Evolutionary conservation across 2,888 invertebrate species (phyloP).

Genomic region (Diarsia rubi): DNA sequence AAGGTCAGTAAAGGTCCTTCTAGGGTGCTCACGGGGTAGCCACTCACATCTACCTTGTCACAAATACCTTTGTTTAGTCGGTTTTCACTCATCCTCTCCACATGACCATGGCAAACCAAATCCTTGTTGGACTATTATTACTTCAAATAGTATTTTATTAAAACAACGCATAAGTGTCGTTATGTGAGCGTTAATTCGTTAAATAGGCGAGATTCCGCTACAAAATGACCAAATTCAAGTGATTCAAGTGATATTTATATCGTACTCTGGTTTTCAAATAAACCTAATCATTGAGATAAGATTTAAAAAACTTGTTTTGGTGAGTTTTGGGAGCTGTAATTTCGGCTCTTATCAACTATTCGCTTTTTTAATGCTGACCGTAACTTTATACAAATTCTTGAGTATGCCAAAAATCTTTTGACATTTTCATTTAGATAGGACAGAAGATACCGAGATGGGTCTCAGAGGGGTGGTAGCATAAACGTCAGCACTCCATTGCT

Average conservation of each 20-base stretch:
- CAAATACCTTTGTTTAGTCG: too few relatives aligned
- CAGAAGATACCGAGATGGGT: slow-evolving; percentile 12
- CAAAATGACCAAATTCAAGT: neutral
- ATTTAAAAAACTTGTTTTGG: slow-evolving; percentile 9
- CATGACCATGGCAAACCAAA: neutral
- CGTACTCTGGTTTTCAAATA: neutral
- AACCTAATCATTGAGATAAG: slow-evolving; percentile 26
- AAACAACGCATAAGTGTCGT: neutral
- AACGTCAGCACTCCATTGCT: slow-evolving; percentile 31
- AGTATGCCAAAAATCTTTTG: slow-evolving; percentile 18
- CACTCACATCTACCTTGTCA: too few relatives aligned
- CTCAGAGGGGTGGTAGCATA: slow-evolving; percentile 13
- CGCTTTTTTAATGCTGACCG: slow-evolving; percentile 24
- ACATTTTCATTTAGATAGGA: slow-evolving; percentile 30
- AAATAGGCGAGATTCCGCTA: neutral
- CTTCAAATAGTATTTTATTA: neutral
- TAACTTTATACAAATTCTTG: slow-evolving; percentile 1
- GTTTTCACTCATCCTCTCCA: too few relatives aligned
- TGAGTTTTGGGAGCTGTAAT: neutral
- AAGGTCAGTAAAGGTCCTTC: too few relatives aligned
- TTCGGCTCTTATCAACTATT: slow-evolving; percentile 26
- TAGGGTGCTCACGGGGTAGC: too few relatives aligned
- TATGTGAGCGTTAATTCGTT: neutral
- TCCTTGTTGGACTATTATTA: neutral
- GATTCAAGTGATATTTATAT: neutral